Evolutionary conservation across 37 sponge, comb jelly and placozoan genomes (phyloP), one percentile per base, ranked within the genome.

Genomic region (Ephydatia muelleri): DNA sequence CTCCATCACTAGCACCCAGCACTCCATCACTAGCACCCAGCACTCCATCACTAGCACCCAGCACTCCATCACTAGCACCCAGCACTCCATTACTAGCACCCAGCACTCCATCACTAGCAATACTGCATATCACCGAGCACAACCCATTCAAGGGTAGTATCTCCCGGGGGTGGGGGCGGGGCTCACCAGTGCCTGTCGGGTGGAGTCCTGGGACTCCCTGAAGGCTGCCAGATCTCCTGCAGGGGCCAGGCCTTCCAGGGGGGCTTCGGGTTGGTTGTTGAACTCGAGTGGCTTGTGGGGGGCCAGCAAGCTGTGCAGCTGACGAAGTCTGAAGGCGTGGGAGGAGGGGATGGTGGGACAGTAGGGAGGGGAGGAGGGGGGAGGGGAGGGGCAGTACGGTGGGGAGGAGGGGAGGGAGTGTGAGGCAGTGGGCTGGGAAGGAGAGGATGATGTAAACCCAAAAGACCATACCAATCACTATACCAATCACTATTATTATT

Each of bases 151-250:
- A 68, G 4, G 11, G 70, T 30, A 9, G 43, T 43, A 9, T 3
- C 6, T 3, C 6, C 6, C 6, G 3, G 43, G 3, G 43, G 43
- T 43, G 6, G 6, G n/a, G n/a, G n/a, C n/a, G n/a, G n/a, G n/a
- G n/a, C 83, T 74, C 28, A 92, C 93, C 82, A 91, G 81, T 38
- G 79, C 71, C 68, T 87, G 85, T 73, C 64, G 83, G 34, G 86
- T 87, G 23, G 31, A 65, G 28, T 11, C n/a, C 67, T 89, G 90
- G 0, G 95, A 92, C 47, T 95, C 95, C 67, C 80, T 83, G 85
- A 95, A 95, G 57, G 89, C 83, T 26, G 23, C 47, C 40, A 92
- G 81, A 71, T 95, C 92, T 22, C 33, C 30, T 27, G 83, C 71
- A 13, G 95, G 88, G 30, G 89, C 83, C 27, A 81, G 87, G 0